These are phyloP conservation scores for Sebastolobus altivelis DNA, from an alignment of 2,797 vertebrate genomes.

Conservation along the genomic window DNA sequence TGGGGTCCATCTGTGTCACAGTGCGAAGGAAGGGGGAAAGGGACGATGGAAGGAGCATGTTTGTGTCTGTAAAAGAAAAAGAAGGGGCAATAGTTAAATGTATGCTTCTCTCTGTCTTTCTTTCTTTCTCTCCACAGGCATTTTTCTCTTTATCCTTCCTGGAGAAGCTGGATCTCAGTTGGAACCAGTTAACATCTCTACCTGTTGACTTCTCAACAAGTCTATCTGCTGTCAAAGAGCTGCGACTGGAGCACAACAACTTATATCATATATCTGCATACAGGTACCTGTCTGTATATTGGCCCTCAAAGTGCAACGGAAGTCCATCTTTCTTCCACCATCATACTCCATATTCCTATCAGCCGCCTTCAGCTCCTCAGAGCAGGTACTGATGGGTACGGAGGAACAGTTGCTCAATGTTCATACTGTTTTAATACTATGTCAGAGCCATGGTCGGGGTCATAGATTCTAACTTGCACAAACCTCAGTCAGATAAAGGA, in stretches of 20 bases:
- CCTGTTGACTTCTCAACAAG: conserved; percentile 79
- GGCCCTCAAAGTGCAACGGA: background rate
- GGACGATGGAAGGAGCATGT: background rate
- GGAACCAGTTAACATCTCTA: conserved; percentile 75
- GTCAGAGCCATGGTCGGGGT: no score
- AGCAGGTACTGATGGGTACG: background rate
- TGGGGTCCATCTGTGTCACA: background rate
- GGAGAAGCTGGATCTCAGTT: conserved; percentile 85
- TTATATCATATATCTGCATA: conserved; percentile 61
- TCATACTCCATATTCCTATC: background rate
- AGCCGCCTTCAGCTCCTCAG: background rate
- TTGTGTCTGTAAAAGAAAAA: background rate
- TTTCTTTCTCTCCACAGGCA: conserved; percentile 47
- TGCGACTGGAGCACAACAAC: conserved; percentile 81
- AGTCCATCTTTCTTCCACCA: background rate
- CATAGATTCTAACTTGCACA: no score
- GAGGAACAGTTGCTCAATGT: background rate
- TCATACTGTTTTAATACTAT: no score
- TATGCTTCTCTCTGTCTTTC: background rate
- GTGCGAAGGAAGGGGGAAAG: background rate
- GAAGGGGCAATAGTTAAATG: background rate
- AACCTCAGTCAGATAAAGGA: no score
- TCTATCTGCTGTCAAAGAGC: conserved; percentile 76
- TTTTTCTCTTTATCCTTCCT: conserved; percentile 80
- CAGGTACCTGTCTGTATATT: conserved; percentile 56